These are phyloP conservation scores for Carcina quercana DNA, from an alignment of 2,888 invertebrate genomes.

Conservation along the genomic window DNA sequence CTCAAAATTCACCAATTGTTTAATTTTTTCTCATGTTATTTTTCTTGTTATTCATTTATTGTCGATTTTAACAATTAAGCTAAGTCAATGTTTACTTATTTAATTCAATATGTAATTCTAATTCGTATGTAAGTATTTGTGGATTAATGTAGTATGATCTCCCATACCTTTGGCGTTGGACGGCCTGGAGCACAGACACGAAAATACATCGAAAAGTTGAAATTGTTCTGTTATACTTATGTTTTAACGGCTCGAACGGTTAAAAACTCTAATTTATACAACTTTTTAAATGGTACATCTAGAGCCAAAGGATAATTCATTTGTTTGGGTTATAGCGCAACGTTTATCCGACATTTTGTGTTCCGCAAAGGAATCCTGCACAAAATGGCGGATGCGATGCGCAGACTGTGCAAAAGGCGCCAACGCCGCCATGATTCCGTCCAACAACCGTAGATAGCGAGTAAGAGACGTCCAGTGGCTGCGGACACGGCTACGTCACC, in stretches of 20 bases:
- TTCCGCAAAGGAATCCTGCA: slow-evolving; percentile 13
- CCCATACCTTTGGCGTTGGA: slow-evolving; percentile 65
- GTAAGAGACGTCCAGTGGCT: slow-evolving; percentile 75
- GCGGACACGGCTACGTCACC: slow-evolving; percentile 73
- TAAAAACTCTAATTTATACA: too few relatives aligned
- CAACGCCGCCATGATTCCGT: slow-evolving; percentile 73
- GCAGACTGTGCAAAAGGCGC: slow-evolving; percentile 34
- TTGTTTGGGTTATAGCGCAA: slow-evolving; percentile 32
- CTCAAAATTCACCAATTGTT: too few relatives aligned
- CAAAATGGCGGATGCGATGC: slow-evolving; percentile 23
- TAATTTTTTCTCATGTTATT: too few relatives aligned
- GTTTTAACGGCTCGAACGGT: too few relatives aligned
- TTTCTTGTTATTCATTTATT: slow-evolving; percentile 48
- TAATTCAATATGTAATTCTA: slow-evolving; percentile 68
- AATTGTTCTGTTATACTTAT: slow-evolving; percentile 35
- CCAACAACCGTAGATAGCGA: slow-evolving; percentile 74
- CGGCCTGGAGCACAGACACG: slow-evolving; percentile 39
- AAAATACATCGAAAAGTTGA: slow-evolving; percentile 67
- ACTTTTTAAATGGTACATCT: too few relatives aligned
- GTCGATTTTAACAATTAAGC: slow-evolving; percentile 68
- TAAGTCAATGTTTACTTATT: slow-evolving; percentile 74
- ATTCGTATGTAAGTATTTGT: slow-evolving; percentile 69
- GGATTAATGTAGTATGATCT: slow-evolving; percentile 71
- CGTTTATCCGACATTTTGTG: slow-evolving; percentile 26
- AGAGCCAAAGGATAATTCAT: slow-evolving; percentile 23